Conservation (phyloP, 64 coral and sea anemone species). For the Stichodactyla helianthus region DNA sequence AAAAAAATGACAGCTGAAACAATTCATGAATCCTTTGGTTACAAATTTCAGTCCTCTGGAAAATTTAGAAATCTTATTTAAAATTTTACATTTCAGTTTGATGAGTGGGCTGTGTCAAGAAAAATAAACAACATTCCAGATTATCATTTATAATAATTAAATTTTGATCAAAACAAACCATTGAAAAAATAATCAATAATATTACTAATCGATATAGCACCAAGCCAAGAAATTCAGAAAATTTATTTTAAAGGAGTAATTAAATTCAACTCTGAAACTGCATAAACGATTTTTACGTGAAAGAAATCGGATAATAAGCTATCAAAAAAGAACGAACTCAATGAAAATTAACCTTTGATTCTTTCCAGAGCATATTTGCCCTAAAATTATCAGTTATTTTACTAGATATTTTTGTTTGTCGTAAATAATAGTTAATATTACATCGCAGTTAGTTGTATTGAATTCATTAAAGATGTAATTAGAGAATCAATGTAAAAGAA, state of each 20-base stretch:
- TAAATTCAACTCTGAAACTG: background rate
- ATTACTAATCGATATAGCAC: background rate
- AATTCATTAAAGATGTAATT: background rate
- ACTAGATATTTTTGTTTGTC: background rate
- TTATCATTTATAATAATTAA: background rate
- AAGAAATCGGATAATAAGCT: background rate
- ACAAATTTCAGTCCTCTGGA: background rate
- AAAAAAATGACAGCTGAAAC: background rate
- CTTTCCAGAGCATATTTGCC: background rate
- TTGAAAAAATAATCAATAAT: background rate
- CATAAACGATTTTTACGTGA: background rate
- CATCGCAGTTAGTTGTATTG: background rate
- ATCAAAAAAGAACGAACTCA: background rate
- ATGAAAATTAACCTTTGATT: conserved; percentile 1
- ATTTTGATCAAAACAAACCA: background rate
- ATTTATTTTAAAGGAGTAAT: background rate
- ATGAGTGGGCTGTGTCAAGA: background rate
- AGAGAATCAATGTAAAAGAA: background rate
- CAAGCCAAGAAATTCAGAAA: background rate
- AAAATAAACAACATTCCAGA: background rate
- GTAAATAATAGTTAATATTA: background rate
- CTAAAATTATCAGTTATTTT: background rate
- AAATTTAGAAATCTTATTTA: conserved; percentile 1
- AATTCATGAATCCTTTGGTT: background rate
- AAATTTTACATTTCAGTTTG: background rate